A percentile compares a stretch with the other conserved stretches of the same genome.
Conservation (phyloP, 2,888 invertebrate species). For the Chalcosyrphus nemorum region DNA sequence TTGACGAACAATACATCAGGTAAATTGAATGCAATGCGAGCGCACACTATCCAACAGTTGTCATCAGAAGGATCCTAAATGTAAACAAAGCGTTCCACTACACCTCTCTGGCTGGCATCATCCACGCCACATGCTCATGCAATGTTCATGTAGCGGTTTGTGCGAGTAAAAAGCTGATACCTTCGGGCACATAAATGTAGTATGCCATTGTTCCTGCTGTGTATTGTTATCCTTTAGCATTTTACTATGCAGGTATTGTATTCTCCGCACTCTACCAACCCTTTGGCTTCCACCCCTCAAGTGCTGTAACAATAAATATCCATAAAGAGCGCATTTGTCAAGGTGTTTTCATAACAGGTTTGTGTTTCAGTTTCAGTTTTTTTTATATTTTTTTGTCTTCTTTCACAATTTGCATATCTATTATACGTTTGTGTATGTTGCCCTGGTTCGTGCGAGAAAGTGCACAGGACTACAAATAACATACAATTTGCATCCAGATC, state of each 20-base stretch:
- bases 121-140: conserved; percentile 23
- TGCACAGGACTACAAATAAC: not conserved
- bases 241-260: conserved; percentile 4
- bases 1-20: too few species aligned
- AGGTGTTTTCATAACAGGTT: conserved; percentile 65
- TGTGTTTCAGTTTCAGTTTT: conserved; percentile 20
- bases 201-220: conserved; percentile 48
- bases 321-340: conserved; percentile 69
- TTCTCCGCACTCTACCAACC: not conserved
- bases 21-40: conserved; percentile 10
- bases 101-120: conserved; percentile 24
- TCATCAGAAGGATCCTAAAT: conserved; percentile 24
- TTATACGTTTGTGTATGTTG: not conserved
- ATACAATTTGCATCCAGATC: not conserved
- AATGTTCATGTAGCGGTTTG: conserved; percentile 36
- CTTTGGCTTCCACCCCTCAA: not conserved
- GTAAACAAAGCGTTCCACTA: conserved; percentile 27
- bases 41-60: conserved; percentile 17
- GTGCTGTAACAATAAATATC: conserved; percentile 63
- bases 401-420: conserved; percentile 29
- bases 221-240: conserved; percentile 41
- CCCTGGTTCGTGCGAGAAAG: not conserved
- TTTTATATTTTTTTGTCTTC: conserved; percentile 1
- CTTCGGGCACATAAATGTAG: conserved; percentile 39
- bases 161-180: conserved; percentile 7